Conservation (phyloP, 2,797 vertebrate species). For the Limosa lapponica region DNA sequence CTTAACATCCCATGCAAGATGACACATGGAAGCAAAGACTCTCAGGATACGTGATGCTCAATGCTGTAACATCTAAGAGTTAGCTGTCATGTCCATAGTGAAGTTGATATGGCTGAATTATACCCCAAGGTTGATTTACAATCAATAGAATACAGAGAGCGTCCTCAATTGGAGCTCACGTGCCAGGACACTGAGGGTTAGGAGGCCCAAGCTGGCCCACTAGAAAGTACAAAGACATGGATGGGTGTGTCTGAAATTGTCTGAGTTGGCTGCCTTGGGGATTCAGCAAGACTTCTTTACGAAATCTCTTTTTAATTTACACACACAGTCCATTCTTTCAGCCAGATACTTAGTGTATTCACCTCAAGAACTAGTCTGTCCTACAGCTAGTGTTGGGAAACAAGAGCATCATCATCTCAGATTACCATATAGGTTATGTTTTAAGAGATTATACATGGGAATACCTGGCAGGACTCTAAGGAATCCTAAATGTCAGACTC, state of each 20-base stretch:
- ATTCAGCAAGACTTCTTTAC: not conserved
- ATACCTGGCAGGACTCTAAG: not conserved
- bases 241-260: not conserved
- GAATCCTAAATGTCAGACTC: not conserved
- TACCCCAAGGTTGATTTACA: not conserved
- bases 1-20: not conserved
- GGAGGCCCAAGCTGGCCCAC: not conserved
- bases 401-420: not conserved
- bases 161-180: not conserved
- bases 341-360: not conserved
- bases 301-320: not conserved
- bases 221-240: not conserved
- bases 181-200: not conserved
- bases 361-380: not conserved
- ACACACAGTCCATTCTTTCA: not conserved
- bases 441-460: not conserved
- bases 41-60: not conserved
- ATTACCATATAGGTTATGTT: not conserved
- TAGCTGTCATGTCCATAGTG: accelerated
- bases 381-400: not conserved
- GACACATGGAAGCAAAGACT: not conserved
- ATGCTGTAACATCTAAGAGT: not conserved
- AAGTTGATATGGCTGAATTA: not conserved
- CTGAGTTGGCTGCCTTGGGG: not conserved
- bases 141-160: not conserved